Base-by-base conservation (phyloP, 1,140 invertebrate species). In the Apis florea region DNA sequence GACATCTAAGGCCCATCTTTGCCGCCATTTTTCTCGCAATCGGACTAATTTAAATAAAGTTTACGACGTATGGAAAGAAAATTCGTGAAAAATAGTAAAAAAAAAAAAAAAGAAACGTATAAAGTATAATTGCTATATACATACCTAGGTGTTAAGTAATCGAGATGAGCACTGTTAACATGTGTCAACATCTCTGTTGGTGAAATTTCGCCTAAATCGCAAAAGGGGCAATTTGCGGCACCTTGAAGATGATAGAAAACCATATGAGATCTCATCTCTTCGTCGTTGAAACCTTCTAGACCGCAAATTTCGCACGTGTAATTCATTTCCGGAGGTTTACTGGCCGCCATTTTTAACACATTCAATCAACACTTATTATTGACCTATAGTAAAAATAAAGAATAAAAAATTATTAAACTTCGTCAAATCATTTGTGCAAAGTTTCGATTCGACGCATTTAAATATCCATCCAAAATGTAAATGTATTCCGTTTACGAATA, bases 231-330 rank as follows among this genome's bases (percentile, higher is more conserved):
- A 53, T 96, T 96, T 24, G 95, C 95, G 73, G 96, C 95, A 10
- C 96, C 96, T 79, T 97, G 96, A 9, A 97, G 94, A 92, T 97
- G 97, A 87, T 95, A 96, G 47, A 96, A 94, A 54, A 96, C 93
- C 81, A 97, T 97, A 91, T 98, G 97, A 31, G 95, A 94, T 84
- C 96, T 94, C 95, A 98, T 96, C 85, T 96, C 96, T 68, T 96
- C 96, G 86, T 97, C 97, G 58, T 95, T 96, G 68, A 97, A 95
- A 54, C 96, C 96, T 86, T 97, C 96, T 70, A 96, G 94, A 17
- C 97, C 97, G 92, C 97, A 98, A 79, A 97, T 96, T 92, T 97
- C 96, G 92, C 97, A 98, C 56, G 95, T 95, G 90, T 96, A 95
- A 86, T 90, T 93, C 90, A 93, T 91, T 90, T 93, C 93, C 73